Percentiles rank a stretch among this genome's conserved stretches.
Conservation (phyloP, 2,797 vertebrate species). For the Channallabes apus region DNA sequence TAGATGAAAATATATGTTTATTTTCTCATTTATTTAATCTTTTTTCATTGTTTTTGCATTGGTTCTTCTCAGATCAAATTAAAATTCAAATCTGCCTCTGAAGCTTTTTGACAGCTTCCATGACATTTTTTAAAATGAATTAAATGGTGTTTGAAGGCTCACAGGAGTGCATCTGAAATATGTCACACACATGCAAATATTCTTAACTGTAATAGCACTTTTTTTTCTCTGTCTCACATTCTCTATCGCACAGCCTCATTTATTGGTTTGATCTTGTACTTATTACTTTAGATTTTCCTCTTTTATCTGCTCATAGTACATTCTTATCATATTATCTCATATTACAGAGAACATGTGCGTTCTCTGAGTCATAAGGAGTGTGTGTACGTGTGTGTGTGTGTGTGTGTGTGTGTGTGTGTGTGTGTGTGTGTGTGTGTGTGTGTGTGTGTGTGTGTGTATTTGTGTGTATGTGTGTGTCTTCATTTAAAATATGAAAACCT, state of each 20-base stretch:
- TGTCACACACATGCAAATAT: constrained; percentile 9
- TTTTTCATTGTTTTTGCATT: background rate
- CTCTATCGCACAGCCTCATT: constrained; percentile 39
- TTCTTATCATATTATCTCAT: constrained; percentile 56
- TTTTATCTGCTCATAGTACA: constrained; percentile 50
- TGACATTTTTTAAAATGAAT: background rate
- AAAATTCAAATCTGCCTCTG: background rate
- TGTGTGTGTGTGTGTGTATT: background rate
- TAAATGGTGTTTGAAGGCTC: background rate
- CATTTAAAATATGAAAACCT: constrained; percentile 9
- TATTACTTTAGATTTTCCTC: constrained; percentile 48
- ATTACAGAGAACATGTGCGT: too few species aligned
- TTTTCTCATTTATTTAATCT: background rate
- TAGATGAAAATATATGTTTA: background rate
- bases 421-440: background rate
- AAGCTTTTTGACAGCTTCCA: background rate
- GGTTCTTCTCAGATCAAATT: background rate
- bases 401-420: background rate
- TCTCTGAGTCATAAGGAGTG: constrained; percentile 40
- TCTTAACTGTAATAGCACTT: background rate
- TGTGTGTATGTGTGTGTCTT: background rate
- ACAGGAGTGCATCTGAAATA: constrained; percentile 2
- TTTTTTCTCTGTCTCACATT: background rate
- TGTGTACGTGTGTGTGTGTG: background rate
- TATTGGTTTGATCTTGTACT: constrained; percentile 54